phyloP scores from a whole-genome alignment of 1,140 invertebrate species.

The Philotrypesis tridentata region DNA sequence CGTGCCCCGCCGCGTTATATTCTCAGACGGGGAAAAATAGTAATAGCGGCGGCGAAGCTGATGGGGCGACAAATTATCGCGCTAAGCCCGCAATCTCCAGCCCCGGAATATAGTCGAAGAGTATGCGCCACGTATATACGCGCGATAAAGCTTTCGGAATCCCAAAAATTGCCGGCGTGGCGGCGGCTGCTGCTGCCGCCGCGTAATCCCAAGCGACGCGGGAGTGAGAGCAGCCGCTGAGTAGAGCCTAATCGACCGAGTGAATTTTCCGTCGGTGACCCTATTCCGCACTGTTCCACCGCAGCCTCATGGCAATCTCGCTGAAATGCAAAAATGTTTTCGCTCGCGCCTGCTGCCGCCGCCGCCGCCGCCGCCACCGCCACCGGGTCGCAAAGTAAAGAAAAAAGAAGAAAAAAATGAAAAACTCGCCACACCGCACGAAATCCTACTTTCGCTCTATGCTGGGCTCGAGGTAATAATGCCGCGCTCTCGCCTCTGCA shows the following conservation, averaged over 20 bases:
- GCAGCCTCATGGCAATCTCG: constrained; percentile 3
- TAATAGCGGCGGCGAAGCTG: neutral
- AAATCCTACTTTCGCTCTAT: constrained; percentile 6
- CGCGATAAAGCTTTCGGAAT: constrained; percentile 47
- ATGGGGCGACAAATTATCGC: constrained; percentile 22
- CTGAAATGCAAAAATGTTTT: constrained; percentile 46
- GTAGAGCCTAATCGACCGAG: constrained; percentile 45
- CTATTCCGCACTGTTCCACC: neutral
- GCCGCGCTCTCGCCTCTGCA: neutral
- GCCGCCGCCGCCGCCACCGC: neutral
- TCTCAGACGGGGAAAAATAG: neutral
- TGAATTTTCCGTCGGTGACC: constrained; percentile 45
- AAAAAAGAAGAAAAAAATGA: too few relatives aligned
- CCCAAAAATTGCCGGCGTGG: constrained; percentile 44
- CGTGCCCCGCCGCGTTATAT: neutral
- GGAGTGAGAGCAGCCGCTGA: neutral
- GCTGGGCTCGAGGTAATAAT: constrained; percentile 21
- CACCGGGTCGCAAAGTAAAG: neutral
- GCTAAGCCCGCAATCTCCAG: constrained; percentile 38
- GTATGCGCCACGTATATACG: constrained; percentile 31
- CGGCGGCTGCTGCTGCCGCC: neutral
- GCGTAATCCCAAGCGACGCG: constrained; percentile 36
- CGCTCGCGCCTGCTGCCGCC: neutral
- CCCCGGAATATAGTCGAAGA: constrained; percentile 22
- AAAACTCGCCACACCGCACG: too few relatives aligned